These are phyloP conservation scores for Acanthiza pusilla DNA, from an alignment of 2,797 vertebrate species.

Conservation along the genomic window DNA sequence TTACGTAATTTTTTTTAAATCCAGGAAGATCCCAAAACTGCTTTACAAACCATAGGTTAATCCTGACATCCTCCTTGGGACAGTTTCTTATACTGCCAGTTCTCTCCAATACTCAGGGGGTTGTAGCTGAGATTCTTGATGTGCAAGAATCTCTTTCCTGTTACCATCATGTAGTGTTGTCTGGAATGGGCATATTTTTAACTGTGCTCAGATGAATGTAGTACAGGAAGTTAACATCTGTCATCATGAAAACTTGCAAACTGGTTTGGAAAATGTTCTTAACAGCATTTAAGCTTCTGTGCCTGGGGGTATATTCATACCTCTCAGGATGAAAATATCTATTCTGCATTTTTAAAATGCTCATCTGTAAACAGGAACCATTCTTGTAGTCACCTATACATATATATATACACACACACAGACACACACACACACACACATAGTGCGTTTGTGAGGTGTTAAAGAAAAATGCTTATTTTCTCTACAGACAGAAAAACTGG, in stretches of 20 bases:
- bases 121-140: neutral
- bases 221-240: neutral
- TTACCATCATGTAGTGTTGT: neutral
- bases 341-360: neutral
- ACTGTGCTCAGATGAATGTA: neutral
- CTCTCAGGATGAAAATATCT: neutral
- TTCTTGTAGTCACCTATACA: neutral
- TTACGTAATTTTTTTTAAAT: neutral
- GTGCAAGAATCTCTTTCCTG: neutral
- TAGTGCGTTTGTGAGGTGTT: neutral
- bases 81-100: neutral
- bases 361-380: neutral
- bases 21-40: neutral
- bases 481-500: neutral
- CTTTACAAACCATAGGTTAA: neutral
- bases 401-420: fast-evolving
- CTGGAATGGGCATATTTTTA: neutral
- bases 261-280: neutral
- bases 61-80: neutral
- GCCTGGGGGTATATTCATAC: neutral
- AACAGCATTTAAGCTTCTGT: neutral
- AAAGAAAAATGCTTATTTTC: neutral
- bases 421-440: fast-evolving
- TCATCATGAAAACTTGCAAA: neutral
- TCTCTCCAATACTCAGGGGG: neutral